A percentile compares a stretch with the other conserved stretches of the same genome.
These are phyloP conservation scores for Phylloscopus trochiloides DNA, from an alignment of 2,113 vertebrate species.

Conservation along the genomic window DNA sequence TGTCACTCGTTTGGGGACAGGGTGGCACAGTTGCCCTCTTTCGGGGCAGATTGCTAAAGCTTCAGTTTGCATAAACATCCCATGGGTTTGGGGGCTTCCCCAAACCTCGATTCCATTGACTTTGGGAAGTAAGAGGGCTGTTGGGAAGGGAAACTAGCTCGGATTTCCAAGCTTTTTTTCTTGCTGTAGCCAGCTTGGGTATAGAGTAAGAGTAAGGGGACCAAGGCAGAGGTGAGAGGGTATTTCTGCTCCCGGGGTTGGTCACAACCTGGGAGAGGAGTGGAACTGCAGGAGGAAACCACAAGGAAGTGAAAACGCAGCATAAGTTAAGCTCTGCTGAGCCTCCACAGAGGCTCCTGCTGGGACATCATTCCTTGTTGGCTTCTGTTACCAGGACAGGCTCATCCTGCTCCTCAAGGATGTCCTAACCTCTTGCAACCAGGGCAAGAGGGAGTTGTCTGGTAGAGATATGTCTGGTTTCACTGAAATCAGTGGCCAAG, in stretches of 20 bases:
- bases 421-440: background rate
- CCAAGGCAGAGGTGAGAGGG: background rate
- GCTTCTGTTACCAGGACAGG: background rate
- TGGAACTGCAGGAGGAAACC: background rate
- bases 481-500: conserved; percentile 43
- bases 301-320: background rate
- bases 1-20: background rate
- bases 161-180: background rate
- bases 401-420: conserved; percentile 6
- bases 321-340: background rate
- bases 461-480: conserved; percentile 54
- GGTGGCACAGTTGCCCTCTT: background rate
- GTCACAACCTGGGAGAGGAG: background rate
- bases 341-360: background rate
- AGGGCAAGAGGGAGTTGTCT: background rate
- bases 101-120: background rate
- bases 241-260: background rate
- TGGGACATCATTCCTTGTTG: background rate
- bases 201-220: background rate
- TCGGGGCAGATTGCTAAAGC: background rate
- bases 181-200: background rate
- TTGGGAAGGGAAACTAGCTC: background rate
- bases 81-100: background rate
- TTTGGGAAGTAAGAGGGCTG: background rate
- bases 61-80: conserved; percentile 28